These are phyloP conservation scores for Microchirus variegatus DNA, from an alignment of 2,797 vertebrate species.

Conservation along the genomic window DNA sequence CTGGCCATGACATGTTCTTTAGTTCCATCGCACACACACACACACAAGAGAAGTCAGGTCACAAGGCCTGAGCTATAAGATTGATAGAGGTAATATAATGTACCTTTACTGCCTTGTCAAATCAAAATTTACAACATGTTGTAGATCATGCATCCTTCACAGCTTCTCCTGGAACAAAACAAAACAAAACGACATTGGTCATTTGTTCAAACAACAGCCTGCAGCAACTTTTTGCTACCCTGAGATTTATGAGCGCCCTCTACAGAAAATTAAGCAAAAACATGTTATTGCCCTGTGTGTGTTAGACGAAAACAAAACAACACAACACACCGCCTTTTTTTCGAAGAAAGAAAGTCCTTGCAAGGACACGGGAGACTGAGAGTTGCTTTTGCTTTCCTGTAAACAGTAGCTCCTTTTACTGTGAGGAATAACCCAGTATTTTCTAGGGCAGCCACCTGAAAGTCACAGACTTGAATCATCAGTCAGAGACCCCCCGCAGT, in stretches of 20 bases:
- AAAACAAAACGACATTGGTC: no score
- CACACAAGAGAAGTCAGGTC: conserved; percentile 14
- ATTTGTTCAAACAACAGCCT: conserved; percentile 30
- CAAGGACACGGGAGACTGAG: not conserved
- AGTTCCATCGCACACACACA: not conserved
- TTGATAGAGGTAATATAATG: conserved; percentile 21
- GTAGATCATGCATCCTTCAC: conserved; percentile 3
- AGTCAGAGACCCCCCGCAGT: not conserved
- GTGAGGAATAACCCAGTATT: not conserved
- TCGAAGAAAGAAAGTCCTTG: not conserved
- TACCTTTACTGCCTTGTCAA: conserved; percentile 6
- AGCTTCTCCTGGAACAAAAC: not conserved
- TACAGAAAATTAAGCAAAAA: not conserved
- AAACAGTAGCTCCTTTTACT: not conserved
- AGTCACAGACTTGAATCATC: not conserved
- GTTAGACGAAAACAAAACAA: not conserved
- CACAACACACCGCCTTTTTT: not conserved
- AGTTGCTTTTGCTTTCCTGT: not conserved
- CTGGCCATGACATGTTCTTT: conserved; percentile 8
- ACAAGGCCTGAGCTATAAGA: conserved; percentile 16
- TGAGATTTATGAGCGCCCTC: conserved; percentile 22
- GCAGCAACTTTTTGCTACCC: not conserved
- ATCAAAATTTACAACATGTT: conserved; percentile 7
- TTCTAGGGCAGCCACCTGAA: not conserved
- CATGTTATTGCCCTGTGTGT: not conserved